Evolutionary conservation across 2,113 vertebrate genomes (phyloP).

Genomic region (Caranx melampygus): DNA sequence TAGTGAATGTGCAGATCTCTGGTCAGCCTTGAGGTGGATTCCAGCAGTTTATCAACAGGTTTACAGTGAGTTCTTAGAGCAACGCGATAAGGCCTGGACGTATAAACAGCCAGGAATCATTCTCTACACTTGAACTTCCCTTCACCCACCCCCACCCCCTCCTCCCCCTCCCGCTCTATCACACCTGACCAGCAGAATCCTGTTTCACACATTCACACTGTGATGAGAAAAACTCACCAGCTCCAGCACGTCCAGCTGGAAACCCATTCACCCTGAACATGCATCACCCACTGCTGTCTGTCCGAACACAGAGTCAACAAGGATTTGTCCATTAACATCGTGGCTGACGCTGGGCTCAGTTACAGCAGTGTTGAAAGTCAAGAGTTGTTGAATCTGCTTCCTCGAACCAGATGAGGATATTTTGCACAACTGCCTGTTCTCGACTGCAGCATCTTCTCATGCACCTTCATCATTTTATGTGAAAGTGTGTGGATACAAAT

Average conservation of each 20-base stretch:
- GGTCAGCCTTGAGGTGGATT: not conserved
- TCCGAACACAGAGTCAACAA: constrained; percentile 2
- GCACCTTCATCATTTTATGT: too few species aligned
- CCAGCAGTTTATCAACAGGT: constrained; percentile 13
- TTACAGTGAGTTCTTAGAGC: constrained; percentile 9
- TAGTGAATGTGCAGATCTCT: not conserved
- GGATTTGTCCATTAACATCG: not conserved
- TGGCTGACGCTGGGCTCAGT: not conserved
- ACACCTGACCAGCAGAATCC: constrained; percentile 69
- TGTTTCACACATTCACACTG: constrained; percentile 61
- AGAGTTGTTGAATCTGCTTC: too few species aligned
- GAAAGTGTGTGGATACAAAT: too few species aligned
- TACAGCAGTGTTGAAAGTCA: not conserved
- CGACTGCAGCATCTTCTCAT: too few species aligned
- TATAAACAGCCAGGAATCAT: constrained; percentile 21
- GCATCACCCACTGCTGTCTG: constrained; percentile 10
- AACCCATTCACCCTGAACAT: constrained; percentile 45
- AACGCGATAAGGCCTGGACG: not conserved
- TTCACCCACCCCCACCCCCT: constrained; percentile 36
- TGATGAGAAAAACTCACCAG: constrained; percentile 59
- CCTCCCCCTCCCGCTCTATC: constrained; percentile 41
- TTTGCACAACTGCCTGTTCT: too few species aligned
- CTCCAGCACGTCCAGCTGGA: constrained; percentile 45
- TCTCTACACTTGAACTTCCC: constrained; percentile 80
- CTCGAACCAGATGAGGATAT: too few species aligned